Evolutionary conservation across 2,113 vertebrate genomes (phyloP).

Genomic region (Spea multiplicata): DNA sequence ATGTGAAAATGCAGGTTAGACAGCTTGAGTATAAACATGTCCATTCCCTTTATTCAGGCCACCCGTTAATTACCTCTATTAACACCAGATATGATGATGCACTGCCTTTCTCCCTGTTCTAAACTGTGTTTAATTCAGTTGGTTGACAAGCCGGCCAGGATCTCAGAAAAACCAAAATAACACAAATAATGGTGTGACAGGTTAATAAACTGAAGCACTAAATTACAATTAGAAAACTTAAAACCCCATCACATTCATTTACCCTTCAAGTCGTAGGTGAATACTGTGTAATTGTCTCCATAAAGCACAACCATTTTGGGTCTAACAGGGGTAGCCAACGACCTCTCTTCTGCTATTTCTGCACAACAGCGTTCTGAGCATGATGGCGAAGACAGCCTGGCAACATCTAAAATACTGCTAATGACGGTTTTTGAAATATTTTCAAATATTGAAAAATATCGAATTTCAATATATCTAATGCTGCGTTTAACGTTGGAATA

Average conservation of each 20-base stretch:
- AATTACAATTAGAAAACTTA: conserved; percentile 15
- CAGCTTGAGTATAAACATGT: not conserved
- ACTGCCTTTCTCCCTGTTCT: not conserved
- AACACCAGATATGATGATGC: not conserved
- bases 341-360: too few species aligned
- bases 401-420: too few species aligned
- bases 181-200: conserved; percentile 16
- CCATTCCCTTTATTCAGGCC: not conserved
- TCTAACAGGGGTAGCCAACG: too few species aligned
- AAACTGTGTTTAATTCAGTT: not conserved
- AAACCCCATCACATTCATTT: conserved; percentile 26
- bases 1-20: not conserved
- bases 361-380: too few species aligned
- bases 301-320: too few species aligned
- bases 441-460: not conserved
- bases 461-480: too few species aligned
- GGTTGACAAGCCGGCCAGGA: not conserved
- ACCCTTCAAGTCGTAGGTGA: conserved; percentile 7
- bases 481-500: too few species aligned
- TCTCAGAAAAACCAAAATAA: not conserved
- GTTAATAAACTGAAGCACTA: conserved; percentile 34
- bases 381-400: too few species aligned
- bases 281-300: conserved; percentile 1
- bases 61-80: not conserved
- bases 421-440: too few species aligned